Percentiles rank a stretch among this genome's conserved stretches.
Conservation (phyloP, 2,888 invertebrate species). For the Gastracanthus pulcherrimus region DNA sequence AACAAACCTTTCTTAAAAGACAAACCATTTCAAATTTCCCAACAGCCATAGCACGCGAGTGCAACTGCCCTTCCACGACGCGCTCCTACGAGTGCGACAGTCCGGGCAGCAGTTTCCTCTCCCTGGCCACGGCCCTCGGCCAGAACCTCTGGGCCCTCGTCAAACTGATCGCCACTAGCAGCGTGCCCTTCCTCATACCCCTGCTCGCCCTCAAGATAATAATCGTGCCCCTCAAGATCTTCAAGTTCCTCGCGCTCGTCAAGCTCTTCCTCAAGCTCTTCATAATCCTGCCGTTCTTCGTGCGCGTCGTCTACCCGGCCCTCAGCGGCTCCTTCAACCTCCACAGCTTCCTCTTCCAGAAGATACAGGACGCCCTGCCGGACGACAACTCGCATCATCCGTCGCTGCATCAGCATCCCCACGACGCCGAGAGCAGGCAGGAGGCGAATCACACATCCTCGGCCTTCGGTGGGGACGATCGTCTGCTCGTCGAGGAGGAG, state of each 20-base stretch:
- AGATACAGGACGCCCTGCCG: conserved; percentile 12
- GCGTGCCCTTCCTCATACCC: conserved; percentile 61
- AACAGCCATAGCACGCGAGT: background rate
- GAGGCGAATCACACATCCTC: background rate
- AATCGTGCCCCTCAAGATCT: conserved; percentile 61
- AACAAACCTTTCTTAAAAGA: background rate
- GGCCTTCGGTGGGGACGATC: background rate
- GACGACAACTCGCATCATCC: background rate
- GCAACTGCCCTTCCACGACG: conserved; percentile 28
- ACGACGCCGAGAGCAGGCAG: conserved; percentile 46
- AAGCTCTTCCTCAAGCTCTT: conserved; percentile 63
- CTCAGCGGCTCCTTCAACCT: conserved; percentile 55
- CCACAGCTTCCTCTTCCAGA: conserved; percentile 20
- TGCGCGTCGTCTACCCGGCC: conserved; percentile 60
- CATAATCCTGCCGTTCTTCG: conserved; percentile 63
- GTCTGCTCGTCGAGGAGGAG: conserved; percentile 25
- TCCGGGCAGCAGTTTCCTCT: conserved; percentile 49
- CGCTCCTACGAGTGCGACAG: conserved; percentile 48
- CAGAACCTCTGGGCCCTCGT: conserved; percentile 60
- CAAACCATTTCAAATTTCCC: background rate
- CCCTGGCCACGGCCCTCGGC: conserved; percentile 53
- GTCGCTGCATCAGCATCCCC: background rate
- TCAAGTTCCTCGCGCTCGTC: conserved; percentile 63
- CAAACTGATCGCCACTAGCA: conserved; percentile 57
- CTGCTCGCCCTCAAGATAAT: conserved; percentile 60